phyloP scores from a whole-genome alignment of 2,888 invertebrate genomes.

The Volucella inflata region DNA sequence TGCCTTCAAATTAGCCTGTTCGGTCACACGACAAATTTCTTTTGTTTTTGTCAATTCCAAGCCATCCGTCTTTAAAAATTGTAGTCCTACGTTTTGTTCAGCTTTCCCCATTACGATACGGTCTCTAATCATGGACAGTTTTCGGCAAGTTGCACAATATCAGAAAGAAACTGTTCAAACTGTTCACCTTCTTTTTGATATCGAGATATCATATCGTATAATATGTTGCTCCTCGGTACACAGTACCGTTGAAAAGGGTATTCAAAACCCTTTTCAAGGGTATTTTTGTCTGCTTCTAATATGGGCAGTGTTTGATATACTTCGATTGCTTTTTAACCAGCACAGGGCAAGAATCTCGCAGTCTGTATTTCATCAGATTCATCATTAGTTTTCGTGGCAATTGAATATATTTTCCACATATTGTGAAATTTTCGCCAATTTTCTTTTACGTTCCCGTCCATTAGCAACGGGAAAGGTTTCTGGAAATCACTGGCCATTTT shows the following conservation, averaged over 20 bases:
- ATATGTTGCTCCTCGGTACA: slow-evolving; percentile 19
- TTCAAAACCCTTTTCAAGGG: too few relatives aligned
- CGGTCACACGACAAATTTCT: slow-evolving; percentile 32
- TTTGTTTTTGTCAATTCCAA: slow-evolving; percentile 8
- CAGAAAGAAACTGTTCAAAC: slow-evolving; percentile 30
- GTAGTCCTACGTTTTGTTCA: slow-evolving; percentile 29
- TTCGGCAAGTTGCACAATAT: slow-evolving; percentile 9
- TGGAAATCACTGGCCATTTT: too few relatives aligned
- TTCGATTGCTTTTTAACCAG: too few relatives aligned
- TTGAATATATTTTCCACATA: too few relatives aligned
- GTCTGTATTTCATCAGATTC: too few relatives aligned
- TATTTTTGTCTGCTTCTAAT: neutral
- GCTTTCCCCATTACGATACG: slow-evolving; percentile 29
- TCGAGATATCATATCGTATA: slow-evolving; percentile 26
- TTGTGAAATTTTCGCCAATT: too few relatives aligned
- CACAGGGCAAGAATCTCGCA: too few relatives aligned
- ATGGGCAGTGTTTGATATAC: neutral
- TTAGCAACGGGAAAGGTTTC: too few relatives aligned
- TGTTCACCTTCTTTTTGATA: slow-evolving; percentile 31
- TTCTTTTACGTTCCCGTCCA: too few relatives aligned
- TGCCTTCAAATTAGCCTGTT: slow-evolving; percentile 24
- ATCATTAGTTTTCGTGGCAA: too few relatives aligned
- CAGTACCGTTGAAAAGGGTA: slow-evolving; percentile 19
- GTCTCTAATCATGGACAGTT: slow-evolving; percentile 31
- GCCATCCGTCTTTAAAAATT: slow-evolving; percentile 31